These are phyloP conservation scores for Nipponacmea schrenckii DNA, from an alignment of 2,888 invertebrate genomes.

Conservation along the genomic window DNA sequence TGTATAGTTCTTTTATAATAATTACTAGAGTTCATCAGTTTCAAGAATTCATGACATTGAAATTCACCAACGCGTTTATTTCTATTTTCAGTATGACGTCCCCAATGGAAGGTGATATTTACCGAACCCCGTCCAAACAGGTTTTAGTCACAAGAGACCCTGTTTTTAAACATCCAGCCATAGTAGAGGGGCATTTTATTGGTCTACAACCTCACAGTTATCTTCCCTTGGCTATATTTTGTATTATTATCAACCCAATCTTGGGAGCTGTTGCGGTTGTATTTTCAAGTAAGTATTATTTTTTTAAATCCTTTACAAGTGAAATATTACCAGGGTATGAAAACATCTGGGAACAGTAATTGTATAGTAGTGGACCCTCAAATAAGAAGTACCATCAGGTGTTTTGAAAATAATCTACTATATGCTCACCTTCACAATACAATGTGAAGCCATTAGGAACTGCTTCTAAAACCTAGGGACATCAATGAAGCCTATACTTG, in stretches of 20 bases:
- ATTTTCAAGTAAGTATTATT: conserved; percentile 49
- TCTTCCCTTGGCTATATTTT: conserved; percentile 45
- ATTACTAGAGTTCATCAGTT: no score
- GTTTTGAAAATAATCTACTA: no score
- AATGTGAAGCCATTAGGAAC: no score
- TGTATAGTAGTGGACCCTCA: no score
- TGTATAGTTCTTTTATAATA: no score
- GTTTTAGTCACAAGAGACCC: conserved; percentile 58
- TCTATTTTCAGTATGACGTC: conserved; percentile 24
- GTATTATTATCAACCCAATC: conserved; percentile 51
- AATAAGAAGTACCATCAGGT: no score
- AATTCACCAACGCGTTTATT: neutral
- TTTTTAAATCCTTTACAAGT: neutral
- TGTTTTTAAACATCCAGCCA: conserved; percentile 49
- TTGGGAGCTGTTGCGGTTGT: conserved; percentile 52
- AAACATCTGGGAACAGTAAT: neutral
- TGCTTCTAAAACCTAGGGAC: no score
- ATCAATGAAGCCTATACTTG: no score
- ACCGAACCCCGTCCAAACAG: conserved; percentile 42
- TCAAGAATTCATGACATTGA: no score
- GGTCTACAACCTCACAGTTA: conserved; percentile 53
- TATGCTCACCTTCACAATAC: no score
- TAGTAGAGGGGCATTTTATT: conserved; percentile 51
- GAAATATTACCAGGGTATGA: neutral
- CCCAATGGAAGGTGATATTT: conserved; percentile 27